Base-by-base conservation (phyloP, 2,888 invertebrate species). In the Cremastinae sp. region DNA sequence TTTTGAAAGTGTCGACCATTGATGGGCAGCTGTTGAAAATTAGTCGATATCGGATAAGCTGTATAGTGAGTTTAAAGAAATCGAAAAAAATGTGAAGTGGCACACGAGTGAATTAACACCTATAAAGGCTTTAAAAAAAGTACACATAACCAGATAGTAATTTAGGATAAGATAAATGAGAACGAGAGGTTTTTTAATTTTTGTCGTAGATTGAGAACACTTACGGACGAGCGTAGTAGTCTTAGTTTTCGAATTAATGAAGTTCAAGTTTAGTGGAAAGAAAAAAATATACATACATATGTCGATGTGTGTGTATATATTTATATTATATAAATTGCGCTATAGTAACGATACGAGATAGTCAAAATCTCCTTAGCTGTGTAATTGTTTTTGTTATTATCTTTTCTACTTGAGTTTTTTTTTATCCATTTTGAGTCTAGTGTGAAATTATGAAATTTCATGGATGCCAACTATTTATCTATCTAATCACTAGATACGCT, bases 381-480 rank as follows among this genome's bases (percentile, higher is more conserved):
- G 89, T 89, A 89, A 87, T 89, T 84, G 88, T 87, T 75, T 83
- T 88, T 89, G 74, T 37, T 37, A 35, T 22, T 28, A 87, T 87
- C n/a, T 64, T 82, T 88, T 88, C 74, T 28, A 28, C 28, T 28
- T 28, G 5, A 28, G 87, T 87, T 53, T 55, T 56, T 88, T 87
- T 61, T 82, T 88, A 16, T 37, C 88, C 20, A 12, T 28, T 61
- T 88, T 89, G 75, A 83, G 87, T 88, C 76, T 89, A 89, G 89
- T 88, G 85, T 88, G 79, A 87, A 89, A 90, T 90, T 89, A 90
- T 89, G 89, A 90, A 90, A 89, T 90, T 90, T 90, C 89, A 90
- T 89, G 89, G 85, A 89, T 89, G 89, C 89, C 82, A 75, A 69
- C 79, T 83, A 71, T 79, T 74, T 78, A 51, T 80, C 53, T 83